Evolutionary conservation across 2,888 invertebrate genomes (phyloP).

Genomic region (Heteromyza rotundicornis): DNA sequence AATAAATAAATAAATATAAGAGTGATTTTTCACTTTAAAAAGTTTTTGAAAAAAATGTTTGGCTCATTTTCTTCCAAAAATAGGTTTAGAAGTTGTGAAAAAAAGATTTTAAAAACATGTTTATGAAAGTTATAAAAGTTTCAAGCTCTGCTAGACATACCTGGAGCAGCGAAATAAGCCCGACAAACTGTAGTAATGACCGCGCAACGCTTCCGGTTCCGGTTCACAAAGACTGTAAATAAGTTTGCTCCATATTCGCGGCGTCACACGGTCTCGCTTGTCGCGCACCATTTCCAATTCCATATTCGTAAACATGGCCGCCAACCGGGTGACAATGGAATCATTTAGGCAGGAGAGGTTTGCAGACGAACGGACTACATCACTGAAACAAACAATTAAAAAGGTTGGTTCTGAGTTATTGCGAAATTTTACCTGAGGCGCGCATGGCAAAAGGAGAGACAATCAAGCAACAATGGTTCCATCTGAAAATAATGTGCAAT

Average conservation of each 20-base stretch:
- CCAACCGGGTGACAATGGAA: conserved; percentile 73
- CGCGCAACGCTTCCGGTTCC: conserved; percentile 76
- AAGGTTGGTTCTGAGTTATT: no score
- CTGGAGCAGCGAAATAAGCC: conserved; percentile 74
- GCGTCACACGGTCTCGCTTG: conserved; percentile 87
- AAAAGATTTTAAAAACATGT: conserved; percentile 49
- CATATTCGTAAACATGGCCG: conserved; percentile 85
- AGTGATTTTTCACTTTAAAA: no score
- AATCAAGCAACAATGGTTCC: conserved; percentile 87
- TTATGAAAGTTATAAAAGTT: no score
- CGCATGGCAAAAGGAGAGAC: conserved; percentile 83
- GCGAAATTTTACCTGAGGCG: no score
- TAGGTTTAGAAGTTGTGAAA: no score
- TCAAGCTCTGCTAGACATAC: no score
- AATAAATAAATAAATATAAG: no score
- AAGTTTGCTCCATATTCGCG: conserved; percentile 82
- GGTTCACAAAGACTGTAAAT: conserved; percentile 78
- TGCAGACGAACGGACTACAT: conserved; percentile 83
- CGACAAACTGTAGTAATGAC: conserved; percentile 82
- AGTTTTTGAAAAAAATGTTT: no score
- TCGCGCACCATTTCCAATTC: conserved; percentile 86
- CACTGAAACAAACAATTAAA: no score
- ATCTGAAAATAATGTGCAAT: conserved; percentile 68
- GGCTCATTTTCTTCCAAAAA: no score
- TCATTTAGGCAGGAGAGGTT: conserved; percentile 90